Evolutionary conservation across 2,888 invertebrate genomes (phyloP), one percentile per base, ranked within the genome.

Genomic region (Andrena haemorrhoa): DNA sequence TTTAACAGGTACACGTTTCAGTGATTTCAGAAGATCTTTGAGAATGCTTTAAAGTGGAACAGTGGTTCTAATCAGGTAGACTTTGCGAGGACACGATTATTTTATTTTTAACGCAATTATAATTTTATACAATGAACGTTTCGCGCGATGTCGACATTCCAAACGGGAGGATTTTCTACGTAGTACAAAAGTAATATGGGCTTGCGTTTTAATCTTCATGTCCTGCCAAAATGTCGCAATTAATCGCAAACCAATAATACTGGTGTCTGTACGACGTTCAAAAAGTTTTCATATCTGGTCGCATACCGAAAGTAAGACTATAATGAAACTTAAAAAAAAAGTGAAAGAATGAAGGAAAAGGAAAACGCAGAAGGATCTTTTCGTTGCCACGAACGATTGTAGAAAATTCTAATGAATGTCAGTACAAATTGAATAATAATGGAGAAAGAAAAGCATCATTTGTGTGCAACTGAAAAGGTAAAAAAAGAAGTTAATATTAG

Each of bases 391-490:
- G 73, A 68, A 83, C 51, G 61, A 75, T 83, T 91, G 89, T 91
- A 92, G 90, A 79, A 90, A 91, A 92, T 92, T 93, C 90, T 92
- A 92, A 93, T 91, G 86, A 91, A 92, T 92, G 90, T 91, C 92
- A 93, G 93, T 93, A 93, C 93, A 93, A 93, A 93, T 92, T 88
- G 89, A 91, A 88, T 92, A 85, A 86, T 76, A 82, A 86, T 75
- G 60, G 84, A 76, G 58, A 78, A 80, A 83, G 82, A 75, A 83
- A 90, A 79, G 75, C 85, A 84, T 86, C 75, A 84, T 86, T 86
- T 88, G 87, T 85, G 81, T 87, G 74, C 78, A 85, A 65, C 85
- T 69, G 82, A 74, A 65, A 68, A 56, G 4, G 12, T 12, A 75
- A 72, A 68, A 75, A 35, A 69, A 60, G 41, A 78, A 77, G 76